Evolutionary conservation across 2,113 vertebrate species (phyloP), one percentile per base, ranked within the genome.

Genomic region (Coreoperca whiteheadi): DNA sequence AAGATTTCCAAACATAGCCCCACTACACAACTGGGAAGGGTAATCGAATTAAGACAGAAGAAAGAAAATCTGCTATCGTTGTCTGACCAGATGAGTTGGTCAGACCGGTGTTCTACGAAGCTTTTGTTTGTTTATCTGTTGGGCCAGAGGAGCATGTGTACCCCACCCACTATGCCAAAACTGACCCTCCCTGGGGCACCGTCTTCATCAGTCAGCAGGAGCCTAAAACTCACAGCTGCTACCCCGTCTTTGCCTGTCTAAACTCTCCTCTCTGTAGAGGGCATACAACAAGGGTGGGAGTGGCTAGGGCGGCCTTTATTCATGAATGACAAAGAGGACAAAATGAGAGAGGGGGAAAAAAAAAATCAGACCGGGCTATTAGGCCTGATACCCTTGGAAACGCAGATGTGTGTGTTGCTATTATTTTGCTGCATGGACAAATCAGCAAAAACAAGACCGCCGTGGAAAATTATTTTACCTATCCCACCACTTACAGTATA

Each of bases 301-400:
- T 90, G 87, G 83, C 81, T 6, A 73, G 73, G 68, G 59, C 32
- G 87, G 89, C 90, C 92, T 86, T 92, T 88, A 88, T 90, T 95
- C 91, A 87, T 90, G 91, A 95, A 94, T 93, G 93, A 95, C 94
- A 94, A 95, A 93, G 75, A 95, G 94, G 93, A 91, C 92, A 88
- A 91, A 90, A 87, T 81, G 67, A 84, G 79, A 77, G 66, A 20
- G 51, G 23, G 56, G 34, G 57, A 6, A 11, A 53, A 70, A 75
- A 75, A 75, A 75, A 88, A 79, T 79, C 59, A 73, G 67, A 74
- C 28, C 14, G 48, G 66, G 51, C 64, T 67, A 84, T 57, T 74
- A 37, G 70, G 79, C n/a, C 68, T 53, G 63, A 87, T 91, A 85
- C 74, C 77, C 77, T 92, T 90, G 82, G 34, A 85, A 77, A 87